A percentile compares a stretch with the other conserved stretches of the same genome.
Conservation (phyloP, 1,140 invertebrate genomes). For the Ceratina australensis region DNA sequence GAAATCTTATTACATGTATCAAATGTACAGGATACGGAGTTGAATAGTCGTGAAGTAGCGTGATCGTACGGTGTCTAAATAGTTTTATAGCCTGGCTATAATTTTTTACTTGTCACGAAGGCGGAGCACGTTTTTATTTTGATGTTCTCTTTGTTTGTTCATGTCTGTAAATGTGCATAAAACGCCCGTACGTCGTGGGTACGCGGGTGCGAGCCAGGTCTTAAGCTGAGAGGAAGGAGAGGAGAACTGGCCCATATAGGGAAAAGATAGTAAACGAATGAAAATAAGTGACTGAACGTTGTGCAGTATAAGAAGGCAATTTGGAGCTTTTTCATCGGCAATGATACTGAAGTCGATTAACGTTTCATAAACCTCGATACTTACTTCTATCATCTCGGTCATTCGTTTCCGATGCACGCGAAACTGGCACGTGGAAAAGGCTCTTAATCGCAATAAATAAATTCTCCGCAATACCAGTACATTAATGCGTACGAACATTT, state of each 20-base stretch:
- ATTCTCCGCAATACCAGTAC: not conserved
- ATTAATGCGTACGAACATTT: not conserved
- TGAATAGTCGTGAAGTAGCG: slow-evolving; percentile 27
- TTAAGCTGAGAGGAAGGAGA: slow-evolving; percentile 80
- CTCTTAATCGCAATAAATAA: not conserved
- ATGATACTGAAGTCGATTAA: too few species aligned
- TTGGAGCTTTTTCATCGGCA: too few species aligned
- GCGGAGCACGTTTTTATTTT: not conserved
- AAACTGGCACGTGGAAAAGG: too few species aligned
- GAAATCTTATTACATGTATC: slow-evolving; percentile 17
- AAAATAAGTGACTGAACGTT: not conserved
- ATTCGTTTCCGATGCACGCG: not conserved
- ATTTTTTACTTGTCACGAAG: not conserved
- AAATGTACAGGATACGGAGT: slow-evolving; percentile 32
- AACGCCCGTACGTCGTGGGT: not conserved
- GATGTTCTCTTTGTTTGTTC: slow-evolving; percentile 45
- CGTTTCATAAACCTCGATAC: too few species aligned
- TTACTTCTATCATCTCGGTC: too few species aligned
- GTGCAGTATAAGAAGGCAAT: not conserved
- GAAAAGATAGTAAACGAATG: slow-evolving; percentile 8
- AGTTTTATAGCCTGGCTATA: too few species aligned
- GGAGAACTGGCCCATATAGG: slow-evolving; percentile 67
- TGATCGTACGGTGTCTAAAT: slow-evolving; percentile 45
- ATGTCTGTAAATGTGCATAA: not conserved
- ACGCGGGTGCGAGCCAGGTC: slow-evolving; percentile 39